A percentile compares a stretch with the other conserved stretches of the same genome.
These are phyloP conservation scores for Apocheima hispidaria DNA, from an alignment of 2,888 invertebrate genomes.

Conservation along the genomic window DNA sequence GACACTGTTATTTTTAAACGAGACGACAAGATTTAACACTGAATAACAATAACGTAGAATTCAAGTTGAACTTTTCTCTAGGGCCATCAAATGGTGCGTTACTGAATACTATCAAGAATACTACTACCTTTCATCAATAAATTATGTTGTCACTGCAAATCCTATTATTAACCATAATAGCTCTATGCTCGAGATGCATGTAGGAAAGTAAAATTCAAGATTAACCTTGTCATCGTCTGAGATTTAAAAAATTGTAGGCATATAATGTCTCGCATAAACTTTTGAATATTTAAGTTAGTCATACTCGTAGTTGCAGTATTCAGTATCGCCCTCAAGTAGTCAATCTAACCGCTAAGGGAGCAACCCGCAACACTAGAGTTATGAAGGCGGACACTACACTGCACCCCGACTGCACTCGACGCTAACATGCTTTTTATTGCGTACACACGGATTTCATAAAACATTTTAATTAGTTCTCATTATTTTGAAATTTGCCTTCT, in stretches of 20 bases:
- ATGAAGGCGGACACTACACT: slow-evolving; percentile 80
- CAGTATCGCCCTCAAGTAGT: slow-evolving; percentile 51
- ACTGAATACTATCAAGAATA: slow-evolving; percentile 60
- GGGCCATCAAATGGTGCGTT: slow-evolving; percentile 71
- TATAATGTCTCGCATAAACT: neutral
- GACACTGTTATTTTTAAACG: slow-evolving; percentile 85
- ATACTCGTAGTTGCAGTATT: slow-evolving; percentile 60
- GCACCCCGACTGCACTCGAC: slow-evolving; percentile 67
- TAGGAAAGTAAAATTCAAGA: neutral
- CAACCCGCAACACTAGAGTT: slow-evolving; percentile 78
- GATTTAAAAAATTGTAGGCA: neutral
- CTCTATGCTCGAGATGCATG: neutral
- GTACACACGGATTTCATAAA: neutral
- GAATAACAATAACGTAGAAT: slow-evolving; percentile 84
- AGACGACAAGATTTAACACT: slow-evolving; percentile 85
- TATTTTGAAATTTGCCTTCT: neutral
- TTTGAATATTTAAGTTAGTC: neutral
- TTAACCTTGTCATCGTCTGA: neutral
- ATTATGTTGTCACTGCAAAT: neutral
- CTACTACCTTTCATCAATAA: slow-evolving; percentile 7
- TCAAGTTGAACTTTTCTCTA: slow-evolving; percentile 73
- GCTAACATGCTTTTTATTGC: neutral
- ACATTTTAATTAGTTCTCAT: neutral
- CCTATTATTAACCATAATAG: neutral
- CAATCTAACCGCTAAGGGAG: slow-evolving; percentile 78